Evolutionary conservation across 2,113 vertebrate species (phyloP).

Genomic region (Corvus hawaiiensis): DNA sequence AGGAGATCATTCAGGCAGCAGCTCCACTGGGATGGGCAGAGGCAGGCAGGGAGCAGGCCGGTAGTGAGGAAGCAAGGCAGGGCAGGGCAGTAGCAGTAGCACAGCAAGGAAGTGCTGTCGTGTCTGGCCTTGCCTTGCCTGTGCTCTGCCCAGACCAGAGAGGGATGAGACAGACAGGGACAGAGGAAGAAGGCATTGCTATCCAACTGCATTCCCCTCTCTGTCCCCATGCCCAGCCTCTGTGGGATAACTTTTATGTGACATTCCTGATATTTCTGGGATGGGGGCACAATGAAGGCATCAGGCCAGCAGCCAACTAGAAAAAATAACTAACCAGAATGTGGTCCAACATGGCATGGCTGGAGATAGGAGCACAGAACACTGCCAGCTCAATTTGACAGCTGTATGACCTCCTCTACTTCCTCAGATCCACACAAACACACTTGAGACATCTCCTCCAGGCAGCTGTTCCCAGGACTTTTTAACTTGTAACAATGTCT

Average conservation of each 20-base stretch:
- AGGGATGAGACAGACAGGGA: neutral
- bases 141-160: neutral
- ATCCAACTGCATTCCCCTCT: neutral
- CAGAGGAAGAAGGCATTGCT: neutral
- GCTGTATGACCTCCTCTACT: neutral
- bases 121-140: neutral
- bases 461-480: neutral
- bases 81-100: constrained; percentile 27
- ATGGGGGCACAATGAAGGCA: neutral
- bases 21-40: accelerated
- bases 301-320: neutral
- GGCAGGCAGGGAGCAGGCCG: neutral
- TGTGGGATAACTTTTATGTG: neutral
- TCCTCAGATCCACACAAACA: accelerated
- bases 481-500: too few relatives aligned
- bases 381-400: accelerated
- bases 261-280: neutral
- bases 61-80: constrained; percentile 26
- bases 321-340: neutral
- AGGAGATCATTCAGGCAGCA: neutral
- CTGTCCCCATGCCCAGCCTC: neutral
- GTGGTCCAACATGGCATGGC: accelerated
- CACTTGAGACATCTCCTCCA: neutral
- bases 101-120: neutral
- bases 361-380: neutral